A percentile compares a stretch with the other conserved stretches of the same genome.
phyloP scores from a whole-genome alignment of 92 coral and sea anemone species.

The Parazoanthus swiftii region DNA sequence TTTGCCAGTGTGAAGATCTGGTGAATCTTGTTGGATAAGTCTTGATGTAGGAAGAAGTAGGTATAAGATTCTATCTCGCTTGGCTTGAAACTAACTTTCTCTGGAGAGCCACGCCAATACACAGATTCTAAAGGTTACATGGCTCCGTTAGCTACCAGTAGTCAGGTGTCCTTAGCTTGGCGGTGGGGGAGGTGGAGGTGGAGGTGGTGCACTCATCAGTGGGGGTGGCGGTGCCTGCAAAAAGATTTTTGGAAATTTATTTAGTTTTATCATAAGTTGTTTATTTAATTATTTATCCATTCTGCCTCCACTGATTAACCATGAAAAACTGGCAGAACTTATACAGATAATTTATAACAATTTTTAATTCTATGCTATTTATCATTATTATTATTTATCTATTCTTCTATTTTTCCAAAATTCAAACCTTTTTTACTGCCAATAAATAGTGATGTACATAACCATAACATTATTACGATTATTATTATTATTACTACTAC shows the following conservation, averaged over 20 bases:
- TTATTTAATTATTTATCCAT: too few relatives aligned
- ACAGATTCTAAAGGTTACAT: not conserved
- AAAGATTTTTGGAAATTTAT: not conserved
- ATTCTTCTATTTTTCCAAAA: too few relatives aligned
- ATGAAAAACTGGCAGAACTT: too few relatives aligned
- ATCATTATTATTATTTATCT: too few relatives aligned
- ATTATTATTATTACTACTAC: too few relatives aligned
- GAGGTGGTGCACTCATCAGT: conserved; percentile 85
- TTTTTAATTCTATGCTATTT: too few relatives aligned
- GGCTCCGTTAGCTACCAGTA: not conserved
- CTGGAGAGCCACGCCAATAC: not conserved
- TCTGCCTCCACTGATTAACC: too few relatives aligned
- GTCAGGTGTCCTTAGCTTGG: conserved; percentile 47
- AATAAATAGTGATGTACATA: too few relatives aligned
- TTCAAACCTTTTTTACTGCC: too few relatives aligned
- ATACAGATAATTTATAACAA: too few relatives aligned
- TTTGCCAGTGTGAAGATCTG: not conserved
- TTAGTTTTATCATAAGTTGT: not conserved
- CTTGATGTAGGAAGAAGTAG: not conserved
- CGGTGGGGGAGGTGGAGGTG: conserved; percentile 98
- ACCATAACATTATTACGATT: too few relatives aligned
- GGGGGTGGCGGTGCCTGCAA: conserved; percentile 79
- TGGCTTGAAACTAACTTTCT: not conserved
- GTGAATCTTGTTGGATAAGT: conserved; percentile 1
- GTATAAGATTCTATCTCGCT: not conserved